Percentiles rank a stretch among this genome's conserved stretches.
phyloP scores from a whole-genome alignment of 2,888 invertebrate genomes.

The Desoria tigrina region DNA sequence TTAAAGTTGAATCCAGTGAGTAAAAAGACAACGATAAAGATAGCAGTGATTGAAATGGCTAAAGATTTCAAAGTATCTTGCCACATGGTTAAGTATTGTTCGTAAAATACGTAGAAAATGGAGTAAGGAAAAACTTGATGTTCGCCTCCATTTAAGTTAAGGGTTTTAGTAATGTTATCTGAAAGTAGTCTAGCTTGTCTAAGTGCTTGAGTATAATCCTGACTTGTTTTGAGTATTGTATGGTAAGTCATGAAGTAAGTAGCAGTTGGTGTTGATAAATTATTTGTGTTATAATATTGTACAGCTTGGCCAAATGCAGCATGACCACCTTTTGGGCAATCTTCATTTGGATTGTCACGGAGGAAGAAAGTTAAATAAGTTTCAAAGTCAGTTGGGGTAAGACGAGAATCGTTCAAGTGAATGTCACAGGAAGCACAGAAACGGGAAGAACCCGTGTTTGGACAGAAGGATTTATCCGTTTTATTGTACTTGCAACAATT shows the following conservation, averaged over 20 bases:
- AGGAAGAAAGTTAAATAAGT: conserved; percentile 73
- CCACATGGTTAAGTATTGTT: conserved; percentile 91
- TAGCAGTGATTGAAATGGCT: conserved; percentile 84
- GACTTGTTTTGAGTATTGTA: conserved; percentile 72
- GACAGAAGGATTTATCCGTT: conserved; percentile 64
- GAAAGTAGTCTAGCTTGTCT: conserved; percentile 73
- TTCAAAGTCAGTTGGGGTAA: conserved; percentile 60
- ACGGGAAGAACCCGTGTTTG: conserved; percentile 58
- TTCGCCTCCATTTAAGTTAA: conserved; percentile 62
- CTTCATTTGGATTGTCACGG: conserved; percentile 67
- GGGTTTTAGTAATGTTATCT: conserved; percentile 70
- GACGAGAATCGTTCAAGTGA: not conserved
- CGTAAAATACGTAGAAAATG: conserved; percentile 90
- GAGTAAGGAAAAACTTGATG: conserved; percentile 82
- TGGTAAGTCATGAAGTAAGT: conserved; percentile 91
- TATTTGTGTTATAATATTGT: conserved; percentile 64
- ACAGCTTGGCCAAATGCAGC: conserved; percentile 69
- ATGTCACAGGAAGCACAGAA: conserved; percentile 21
- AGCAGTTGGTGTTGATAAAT: conserved; percentile 66
- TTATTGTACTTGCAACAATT: conserved; percentile 69
- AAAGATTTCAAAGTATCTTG: conserved; percentile 79
- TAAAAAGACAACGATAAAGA: conserved; percentile 88
- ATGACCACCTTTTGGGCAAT: conserved; percentile 76
- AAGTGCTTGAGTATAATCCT: conserved; percentile 81
- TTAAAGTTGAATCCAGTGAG: conserved; percentile 62